phyloP scores from a whole-genome alignment of 2,113 vertebrate species.

The Lutjanus erythropterus region DNA sequence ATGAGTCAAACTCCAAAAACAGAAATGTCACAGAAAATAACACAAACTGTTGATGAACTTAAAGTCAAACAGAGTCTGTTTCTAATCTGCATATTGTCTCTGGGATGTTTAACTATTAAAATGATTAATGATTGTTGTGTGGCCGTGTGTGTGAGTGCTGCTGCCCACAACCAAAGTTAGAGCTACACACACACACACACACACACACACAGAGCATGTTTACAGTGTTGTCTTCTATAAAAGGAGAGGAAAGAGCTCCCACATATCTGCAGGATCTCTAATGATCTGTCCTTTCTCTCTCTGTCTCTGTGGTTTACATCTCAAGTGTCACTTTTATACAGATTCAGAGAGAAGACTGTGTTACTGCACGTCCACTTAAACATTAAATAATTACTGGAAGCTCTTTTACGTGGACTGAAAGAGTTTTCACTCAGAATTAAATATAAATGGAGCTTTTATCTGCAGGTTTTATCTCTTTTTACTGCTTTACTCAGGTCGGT shows the following conservation, averaged over 20 bases:
- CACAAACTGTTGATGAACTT: no score
- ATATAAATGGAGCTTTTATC: not conserved
- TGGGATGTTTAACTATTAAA: not conserved
- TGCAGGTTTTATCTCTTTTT: not conserved
- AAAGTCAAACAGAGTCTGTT: not conserved
- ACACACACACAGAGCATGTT: slow-evolving; percentile 34
- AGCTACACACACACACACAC: slow-evolving; percentile 27
- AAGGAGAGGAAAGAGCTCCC: slow-evolving; percentile 76
- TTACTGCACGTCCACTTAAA: not conserved
- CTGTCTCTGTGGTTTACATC: slow-evolving; percentile 34
- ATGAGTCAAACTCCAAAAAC: not conserved
- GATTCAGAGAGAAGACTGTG: not conserved
- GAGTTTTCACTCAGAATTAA: not conserved
- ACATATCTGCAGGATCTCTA: slow-evolving; percentile 22
- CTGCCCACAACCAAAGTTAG: slow-evolving; percentile 28
- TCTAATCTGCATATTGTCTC: not conserved
- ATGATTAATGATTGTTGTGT: not conserved
- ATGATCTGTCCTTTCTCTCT: slow-evolving; percentile 46
- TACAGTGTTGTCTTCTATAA: slow-evolving; percentile 72
- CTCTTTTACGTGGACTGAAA: not conserved
- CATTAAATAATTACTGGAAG: not conserved
- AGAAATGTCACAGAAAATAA: not conserved
- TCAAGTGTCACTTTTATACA: not conserved
- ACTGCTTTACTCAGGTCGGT: not conserved
- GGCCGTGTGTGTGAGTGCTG: slow-evolving; percentile 21